These are phyloP conservation scores for Eudemis profundana DNA, from an alignment of 2,888 invertebrate genomes.

Conservation along the genomic window DNA sequence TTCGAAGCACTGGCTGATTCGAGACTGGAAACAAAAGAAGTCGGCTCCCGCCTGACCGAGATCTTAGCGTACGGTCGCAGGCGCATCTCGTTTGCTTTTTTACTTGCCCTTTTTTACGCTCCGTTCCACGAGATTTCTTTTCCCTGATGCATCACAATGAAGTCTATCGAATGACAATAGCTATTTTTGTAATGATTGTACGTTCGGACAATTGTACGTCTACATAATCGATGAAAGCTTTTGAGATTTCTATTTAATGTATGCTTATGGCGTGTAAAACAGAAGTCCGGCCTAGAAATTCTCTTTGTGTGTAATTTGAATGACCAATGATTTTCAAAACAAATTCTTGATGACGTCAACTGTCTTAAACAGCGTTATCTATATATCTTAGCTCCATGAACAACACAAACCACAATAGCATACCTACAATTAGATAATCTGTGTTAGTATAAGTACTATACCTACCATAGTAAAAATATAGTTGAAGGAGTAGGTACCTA, in stretches of 20 bases:
- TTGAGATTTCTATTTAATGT: conserved; percentile 41
- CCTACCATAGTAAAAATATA: too few species aligned
- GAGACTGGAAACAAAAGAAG: conserved; percentile 82
- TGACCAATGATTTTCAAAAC: neutral
- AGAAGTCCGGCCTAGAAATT: neutral
- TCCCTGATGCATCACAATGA: conserved; percentile 82
- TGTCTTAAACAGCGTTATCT: neutral
- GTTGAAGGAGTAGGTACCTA: too few species aligned
- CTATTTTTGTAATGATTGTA: conserved; percentile 75
- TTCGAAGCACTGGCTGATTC: conserved; percentile 84
- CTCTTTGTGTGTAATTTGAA: neutral
- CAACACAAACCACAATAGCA: too few species aligned
- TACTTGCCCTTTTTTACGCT: conserved; percentile 69
- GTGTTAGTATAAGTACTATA: too few species aligned
- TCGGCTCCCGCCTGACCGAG: conserved; percentile 83
- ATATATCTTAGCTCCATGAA: too few species aligned
- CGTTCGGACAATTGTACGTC: conserved; percentile 45
- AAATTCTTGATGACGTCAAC: neutral
- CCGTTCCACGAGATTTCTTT: conserved; percentile 81
- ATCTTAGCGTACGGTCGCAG: conserved; percentile 78
- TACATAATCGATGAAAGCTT: conserved; percentile 43
- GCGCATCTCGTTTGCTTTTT: conserved; percentile 72
- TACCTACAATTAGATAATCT: too few species aligned
- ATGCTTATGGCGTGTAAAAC: conserved; percentile 2
- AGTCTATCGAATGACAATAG: conserved; percentile 77